phyloP scores from a whole-genome alignment of 2,797 vertebrate genomes.

The Eulemur albifrons region DNA sequence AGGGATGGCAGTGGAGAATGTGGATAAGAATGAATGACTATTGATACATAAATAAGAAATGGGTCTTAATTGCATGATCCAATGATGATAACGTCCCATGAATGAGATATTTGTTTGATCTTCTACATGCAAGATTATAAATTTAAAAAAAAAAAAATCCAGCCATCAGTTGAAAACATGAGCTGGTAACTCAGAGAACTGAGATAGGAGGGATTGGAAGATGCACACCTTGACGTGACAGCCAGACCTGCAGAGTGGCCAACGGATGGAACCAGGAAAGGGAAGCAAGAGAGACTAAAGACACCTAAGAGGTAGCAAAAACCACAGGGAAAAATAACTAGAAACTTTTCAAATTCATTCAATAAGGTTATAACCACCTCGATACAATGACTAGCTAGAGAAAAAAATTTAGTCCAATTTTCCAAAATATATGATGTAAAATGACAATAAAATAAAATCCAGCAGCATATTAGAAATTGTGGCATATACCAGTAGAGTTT shows the following conservation, averaged over 20 bases:
- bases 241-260: not conserved
- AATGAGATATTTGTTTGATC: not conserved
- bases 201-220: not conserved
- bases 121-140: not conserved
- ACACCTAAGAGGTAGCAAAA: not conserved
- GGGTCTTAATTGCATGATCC: not conserved
- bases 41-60: not conserved
- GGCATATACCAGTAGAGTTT: not conserved
- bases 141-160: not conserved
- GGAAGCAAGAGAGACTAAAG: not conserved
- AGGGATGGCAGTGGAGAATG: not conserved
- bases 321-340: not conserved
- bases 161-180: not conserved
- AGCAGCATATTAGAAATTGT: not conserved
- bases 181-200: not conserved
- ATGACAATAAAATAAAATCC: slow-evolving; percentile 4
- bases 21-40: not conserved
- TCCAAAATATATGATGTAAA: not conserved
- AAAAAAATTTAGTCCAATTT: not conserved
- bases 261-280: not conserved
- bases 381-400: not conserved
- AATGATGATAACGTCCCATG: not conserved
- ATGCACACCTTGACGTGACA: not conserved
- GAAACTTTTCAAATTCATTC: not conserved
- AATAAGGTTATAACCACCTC: not conserved